Conservation (phyloP, 1,140 invertebrate species). For the Dendroctonus valens region DNA sequence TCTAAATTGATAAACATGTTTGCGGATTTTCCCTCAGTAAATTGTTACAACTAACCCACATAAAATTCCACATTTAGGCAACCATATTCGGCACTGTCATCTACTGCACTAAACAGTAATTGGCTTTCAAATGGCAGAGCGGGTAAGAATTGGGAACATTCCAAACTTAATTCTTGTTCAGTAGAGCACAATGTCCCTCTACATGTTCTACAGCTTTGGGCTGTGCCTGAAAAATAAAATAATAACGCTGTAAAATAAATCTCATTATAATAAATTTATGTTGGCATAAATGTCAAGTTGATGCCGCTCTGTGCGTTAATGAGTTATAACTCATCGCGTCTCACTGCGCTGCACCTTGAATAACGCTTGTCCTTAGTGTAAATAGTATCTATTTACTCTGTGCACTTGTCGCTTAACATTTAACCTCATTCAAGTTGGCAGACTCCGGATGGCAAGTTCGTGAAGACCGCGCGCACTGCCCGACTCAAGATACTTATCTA, state of each 20-base stretch:
- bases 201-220: slow-evolving; percentile 15
- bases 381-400: too few relatives aligned
- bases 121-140: slow-evolving; percentile 12
- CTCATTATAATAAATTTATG: too few relatives aligned
- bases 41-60: not conserved
- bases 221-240: slow-evolving; percentile 8
- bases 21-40: not conserved
- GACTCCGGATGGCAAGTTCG: too few relatives aligned
- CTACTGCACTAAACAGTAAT: not conserved
- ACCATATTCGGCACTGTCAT: slow-evolving; percentile 7
- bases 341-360: too few relatives aligned
- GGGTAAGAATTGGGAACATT: slow-evolving; percentile 2
- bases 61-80: slow-evolving; percentile 21
- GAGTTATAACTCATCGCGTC: too few relatives aligned
- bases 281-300: too few relatives aligned
- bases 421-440: too few relatives aligned
- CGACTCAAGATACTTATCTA: too few relatives aligned
- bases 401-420: too few relatives aligned
- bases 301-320: too few relatives aligned
- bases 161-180: not conserved
- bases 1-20: slow-evolving; percentile 4
- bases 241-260: not conserved
- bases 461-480: too few relatives aligned
- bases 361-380: too few relatives aligned
- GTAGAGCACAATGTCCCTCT: slow-evolving; percentile 1